A percentile compares a stretch with the other conserved stretches of the same genome.
phyloP scores from a whole-genome alignment of 2,113 vertebrate species.

The Dendropsophus ebraccatus region DNA sequence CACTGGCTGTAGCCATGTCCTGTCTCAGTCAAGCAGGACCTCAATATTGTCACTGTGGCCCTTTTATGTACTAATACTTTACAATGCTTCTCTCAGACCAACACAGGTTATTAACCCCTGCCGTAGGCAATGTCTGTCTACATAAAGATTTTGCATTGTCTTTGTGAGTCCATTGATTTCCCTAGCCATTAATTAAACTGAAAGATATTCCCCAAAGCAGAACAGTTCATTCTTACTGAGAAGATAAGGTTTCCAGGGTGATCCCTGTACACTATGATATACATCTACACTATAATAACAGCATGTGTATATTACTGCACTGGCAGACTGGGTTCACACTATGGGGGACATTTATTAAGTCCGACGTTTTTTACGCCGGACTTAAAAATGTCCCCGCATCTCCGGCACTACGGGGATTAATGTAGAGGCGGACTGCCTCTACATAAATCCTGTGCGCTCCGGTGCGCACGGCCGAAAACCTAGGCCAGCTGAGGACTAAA shows the following conservation, averaged over 20 bases:
- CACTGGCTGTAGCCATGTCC: no score
- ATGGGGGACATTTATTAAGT: no score
- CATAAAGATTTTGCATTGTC: neutral
- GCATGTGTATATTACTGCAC: no score
- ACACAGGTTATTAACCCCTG: neutral
- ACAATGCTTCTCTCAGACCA: neutral
- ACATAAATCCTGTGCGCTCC: no score
- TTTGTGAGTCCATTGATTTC: constrained; percentile 1
- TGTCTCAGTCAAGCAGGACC: no score
- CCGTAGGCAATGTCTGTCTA: neutral
- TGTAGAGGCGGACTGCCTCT: no score
- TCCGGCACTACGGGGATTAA: no score
- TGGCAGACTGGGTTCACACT: no score
- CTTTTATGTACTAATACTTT: neutral
- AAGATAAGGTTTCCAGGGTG: constrained; percentile 4
- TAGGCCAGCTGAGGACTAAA: no score
- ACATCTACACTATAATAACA: neutral
- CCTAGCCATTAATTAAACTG: constrained; percentile 11
- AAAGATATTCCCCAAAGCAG: constrained; percentile 5
- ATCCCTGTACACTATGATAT: neutral
- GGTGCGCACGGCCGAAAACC: no score
- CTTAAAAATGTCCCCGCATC: no score
- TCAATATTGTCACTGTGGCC: neutral
- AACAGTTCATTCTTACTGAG: neutral
- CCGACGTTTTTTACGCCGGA: no score